Conservation (phyloP, 2,888 invertebrate genomes). For the Horisme vitalbata region DNA sequence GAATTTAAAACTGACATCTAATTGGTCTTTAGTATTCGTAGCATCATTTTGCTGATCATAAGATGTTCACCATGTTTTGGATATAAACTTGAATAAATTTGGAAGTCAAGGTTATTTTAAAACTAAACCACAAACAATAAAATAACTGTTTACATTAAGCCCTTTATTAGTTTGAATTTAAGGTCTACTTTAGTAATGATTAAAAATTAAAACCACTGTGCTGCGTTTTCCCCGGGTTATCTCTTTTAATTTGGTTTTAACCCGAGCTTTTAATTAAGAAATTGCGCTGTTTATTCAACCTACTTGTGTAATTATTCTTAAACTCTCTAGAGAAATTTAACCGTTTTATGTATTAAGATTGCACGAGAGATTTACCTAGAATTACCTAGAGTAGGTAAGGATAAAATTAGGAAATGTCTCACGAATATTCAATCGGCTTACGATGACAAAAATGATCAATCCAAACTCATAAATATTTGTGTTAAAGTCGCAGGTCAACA, state of each 20-base stretch:
- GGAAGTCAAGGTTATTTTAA: no score
- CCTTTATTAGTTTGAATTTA: no score
- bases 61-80: no score
- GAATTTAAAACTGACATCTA: background rate
- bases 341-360: no score
- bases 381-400: no score
- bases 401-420: conserved; percentile 43
- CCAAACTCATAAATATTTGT: background rate
- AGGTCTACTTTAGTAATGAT: no score
- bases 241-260: conserved; percentile 11
- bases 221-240: background rate
- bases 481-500: conserved; percentile 16
- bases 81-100: no score
- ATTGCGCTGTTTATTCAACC: conserved; percentile 21
- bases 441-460: background rate
- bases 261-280: conserved; percentile 26
- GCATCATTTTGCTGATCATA: no score
- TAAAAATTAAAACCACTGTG: no score
- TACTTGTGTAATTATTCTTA: conserved; percentile 17
- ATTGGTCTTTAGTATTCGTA: background rate
- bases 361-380: no score
- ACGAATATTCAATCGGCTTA: conserved; percentile 28
- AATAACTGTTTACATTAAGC: no score
- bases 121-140: no score
- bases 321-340: background rate